Evolutionary conservation across 2,888 invertebrate genomes (phyloP), one percentile per base, ranked within the genome.

Genomic region (Sesamia inferens): DNA sequence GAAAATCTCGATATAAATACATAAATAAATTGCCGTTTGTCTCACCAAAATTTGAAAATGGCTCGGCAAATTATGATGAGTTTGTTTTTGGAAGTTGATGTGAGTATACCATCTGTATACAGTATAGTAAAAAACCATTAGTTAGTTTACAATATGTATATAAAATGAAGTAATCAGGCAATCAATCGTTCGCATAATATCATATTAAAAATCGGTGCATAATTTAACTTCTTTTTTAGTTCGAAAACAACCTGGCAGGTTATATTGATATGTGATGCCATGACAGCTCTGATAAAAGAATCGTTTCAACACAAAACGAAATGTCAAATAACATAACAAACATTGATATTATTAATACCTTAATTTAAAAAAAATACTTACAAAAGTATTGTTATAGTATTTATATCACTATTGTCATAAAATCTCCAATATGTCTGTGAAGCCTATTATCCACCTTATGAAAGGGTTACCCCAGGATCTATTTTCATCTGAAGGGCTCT

Each of bases 361-460:
- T 39, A 39, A 39, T 57, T 22, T 54, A 54, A 44, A 54, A 44
- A 0, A n/a, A 19, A 31, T 54, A 57, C 59, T 57, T 54, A 4
- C n/a, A 31, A n/a, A 22, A 68, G 16, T 19, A n/a, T 54, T 55
- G 0, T 1, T 63, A n/a, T 69, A 22, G 22, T 78, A 61, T 70
- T 58, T 31, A 47, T 3, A 22, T 24, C 39, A 42, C 5, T 66
- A 55, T 16, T 68, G 47, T 48, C 5, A 55, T 11, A 67, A 57
- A n/a, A 55, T 61, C n/a, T 14, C 51, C 55, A 83, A 11, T 31
- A 94, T 95, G 94, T 82, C 94, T 3, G 72, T 14, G 22, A 93
- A 94, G 92, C 84, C 94, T 4, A 74, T 94, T 11, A 87, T 88
- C 62, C 91, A 88, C 61, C 79, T 83, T 19, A 91, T 92, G 90